Percentiles rank a stretch among this genome's conserved stretches.
Evolutionary conservation across 2,113 vertebrate genomes (phyloP).

Genomic region (Aldabrachelys gigantea): DNA sequence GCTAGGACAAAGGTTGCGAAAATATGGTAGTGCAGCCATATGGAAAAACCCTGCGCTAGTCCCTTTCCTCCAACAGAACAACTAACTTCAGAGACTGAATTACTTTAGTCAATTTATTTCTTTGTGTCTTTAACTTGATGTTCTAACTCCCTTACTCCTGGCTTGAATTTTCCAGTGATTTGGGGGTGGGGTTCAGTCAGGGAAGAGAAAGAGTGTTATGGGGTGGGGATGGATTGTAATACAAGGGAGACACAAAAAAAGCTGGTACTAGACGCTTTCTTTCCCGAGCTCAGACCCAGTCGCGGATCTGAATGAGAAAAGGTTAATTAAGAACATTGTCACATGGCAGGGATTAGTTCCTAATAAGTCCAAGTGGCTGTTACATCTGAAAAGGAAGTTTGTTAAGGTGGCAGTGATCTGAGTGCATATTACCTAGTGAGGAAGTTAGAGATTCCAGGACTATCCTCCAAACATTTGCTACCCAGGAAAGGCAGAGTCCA

Average conservation of each 20-base stretch:
- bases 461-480: background rate
- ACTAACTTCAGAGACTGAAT: background rate
- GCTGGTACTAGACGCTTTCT: background rate
- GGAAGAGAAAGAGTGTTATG: background rate
- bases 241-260: background rate
- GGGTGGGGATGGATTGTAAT: background rate
- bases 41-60: background rate
- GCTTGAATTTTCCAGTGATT: background rate
- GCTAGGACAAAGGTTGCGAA: no score
- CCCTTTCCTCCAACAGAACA: background rate
- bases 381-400: background rate
- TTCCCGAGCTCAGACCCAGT: background rate
- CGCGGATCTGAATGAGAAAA: background rate
- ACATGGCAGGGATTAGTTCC: background rate
- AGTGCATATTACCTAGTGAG: rapidly evolving
- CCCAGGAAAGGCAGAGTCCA: background rate
- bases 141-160: background rate
- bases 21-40: rapidly evolving
- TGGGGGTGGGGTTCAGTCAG: background rate
- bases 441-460: background rate
- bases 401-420: background rate
- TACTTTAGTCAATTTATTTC: background rate
- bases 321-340: background rate
- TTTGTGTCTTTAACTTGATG: no score
- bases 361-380: background rate